phyloP scores from a whole-genome alignment of 2,797 vertebrate genomes.

The Coreius guichenoti region DNA sequence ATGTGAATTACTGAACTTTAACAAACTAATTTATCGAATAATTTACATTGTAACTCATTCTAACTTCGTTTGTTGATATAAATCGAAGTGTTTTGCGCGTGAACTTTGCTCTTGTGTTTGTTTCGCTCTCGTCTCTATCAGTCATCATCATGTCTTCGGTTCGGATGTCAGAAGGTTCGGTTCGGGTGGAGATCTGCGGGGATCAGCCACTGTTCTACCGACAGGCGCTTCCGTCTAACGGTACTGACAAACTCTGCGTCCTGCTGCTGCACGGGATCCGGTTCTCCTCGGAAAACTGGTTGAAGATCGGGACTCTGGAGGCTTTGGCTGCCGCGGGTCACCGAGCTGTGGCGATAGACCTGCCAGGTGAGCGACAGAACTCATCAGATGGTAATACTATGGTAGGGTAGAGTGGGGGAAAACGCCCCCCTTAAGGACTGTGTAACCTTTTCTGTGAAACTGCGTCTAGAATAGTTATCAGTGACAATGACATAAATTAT shows the following conservation, averaged over 20 bases:
- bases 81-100: neutral
- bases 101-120: constrained; percentile 6
- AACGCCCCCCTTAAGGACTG: too few relatives aligned
- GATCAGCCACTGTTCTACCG: constrained; percentile 87
- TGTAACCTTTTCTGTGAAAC: too few relatives aligned
- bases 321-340: constrained; percentile 84
- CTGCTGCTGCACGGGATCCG: constrained; percentile 92
- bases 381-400: neutral
- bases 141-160: constrained; percentile 79
- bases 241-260: constrained; percentile 72
- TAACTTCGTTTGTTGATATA: neutral
- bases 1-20: neutral
- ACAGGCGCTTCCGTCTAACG: constrained; percentile 72
- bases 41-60: neutral
- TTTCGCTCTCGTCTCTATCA: constrained; percentile 14
- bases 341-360: constrained; percentile 88
- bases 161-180: constrained; percentile 73
- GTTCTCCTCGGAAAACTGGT: constrained; percentile 94
- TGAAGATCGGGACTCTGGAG: constrained; percentile 83
- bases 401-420: too few relatives aligned
- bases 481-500: too few relatives aligned
- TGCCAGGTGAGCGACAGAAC: constrained; percentile 83
- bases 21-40: neutral
- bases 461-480: too few relatives aligned
- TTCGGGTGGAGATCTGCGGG: constrained; percentile 77